phyloP scores from a whole-genome alignment of 2,113 vertebrate species.

The Telmatochromis bifrenatus region DNA sequence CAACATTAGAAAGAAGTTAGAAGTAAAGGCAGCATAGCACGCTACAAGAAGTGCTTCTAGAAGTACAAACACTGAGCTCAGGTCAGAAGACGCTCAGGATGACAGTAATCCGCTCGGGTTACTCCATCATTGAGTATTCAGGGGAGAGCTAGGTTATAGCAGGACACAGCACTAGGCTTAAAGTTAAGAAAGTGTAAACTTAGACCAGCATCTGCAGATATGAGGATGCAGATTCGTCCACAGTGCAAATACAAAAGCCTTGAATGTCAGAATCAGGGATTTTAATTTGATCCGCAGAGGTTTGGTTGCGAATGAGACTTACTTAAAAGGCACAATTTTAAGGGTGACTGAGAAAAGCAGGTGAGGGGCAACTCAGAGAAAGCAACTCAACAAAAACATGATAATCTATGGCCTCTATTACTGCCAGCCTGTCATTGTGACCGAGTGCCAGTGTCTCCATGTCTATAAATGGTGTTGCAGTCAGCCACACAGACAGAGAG shows the following conservation, averaged over 20 bases:
- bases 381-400: background rate
- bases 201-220: background rate
- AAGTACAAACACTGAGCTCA: background rate
- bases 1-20: background rate
- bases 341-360: slow-evolving; percentile 18
- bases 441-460: background rate
- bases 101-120: background rate
- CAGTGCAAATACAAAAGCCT: background rate
- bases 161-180: background rate
- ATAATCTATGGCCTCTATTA: slow-evolving; percentile 1
- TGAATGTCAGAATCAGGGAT: background rate
- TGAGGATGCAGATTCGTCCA: background rate
- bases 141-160: background rate
- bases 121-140: background rate
- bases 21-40: background rate
- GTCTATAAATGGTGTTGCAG: slow-evolving; percentile 20
- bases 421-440: background rate
- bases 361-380: background rate
- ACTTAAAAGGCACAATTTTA: background rate
- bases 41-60: background rate
- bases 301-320: background rate
- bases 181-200: background rate
- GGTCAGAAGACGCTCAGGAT: background rate
- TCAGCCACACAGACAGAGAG: slow-evolving; percentile 37
- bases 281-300: background rate